Evolutionary conservation across 2,888 invertebrate genomes (phyloP).

Genomic region (Conomelus anceps): DNA sequence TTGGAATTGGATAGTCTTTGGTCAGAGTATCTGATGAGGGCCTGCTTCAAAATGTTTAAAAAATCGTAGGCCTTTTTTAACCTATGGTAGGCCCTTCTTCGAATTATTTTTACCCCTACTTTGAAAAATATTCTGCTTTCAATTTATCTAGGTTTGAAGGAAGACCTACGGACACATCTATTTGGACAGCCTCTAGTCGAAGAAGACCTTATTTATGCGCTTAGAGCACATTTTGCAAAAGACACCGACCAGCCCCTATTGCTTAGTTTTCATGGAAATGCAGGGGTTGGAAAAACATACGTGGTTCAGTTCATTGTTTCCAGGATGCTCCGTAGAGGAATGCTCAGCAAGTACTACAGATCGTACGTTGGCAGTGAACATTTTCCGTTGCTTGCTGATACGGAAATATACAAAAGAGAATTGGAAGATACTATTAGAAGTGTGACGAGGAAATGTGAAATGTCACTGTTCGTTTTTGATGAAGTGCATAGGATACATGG

Average conservation of each 20-base stretch:
- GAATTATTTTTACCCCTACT: not conserved
- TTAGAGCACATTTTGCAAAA: not conserved
- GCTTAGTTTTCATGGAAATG: slow-evolving; percentile 12
- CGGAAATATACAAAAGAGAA: not conserved
- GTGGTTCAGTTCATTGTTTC: slow-evolving; percentile 2
- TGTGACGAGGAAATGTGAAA: not conserved
- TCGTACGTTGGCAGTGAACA: slow-evolving; percentile 2
- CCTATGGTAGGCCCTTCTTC: too few species aligned
- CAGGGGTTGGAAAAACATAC: slow-evolving; percentile 12
- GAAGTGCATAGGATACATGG: not conserved
- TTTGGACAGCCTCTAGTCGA: slow-evolving; percentile 8
- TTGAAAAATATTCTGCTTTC: not conserved
- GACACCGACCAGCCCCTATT: not conserved
- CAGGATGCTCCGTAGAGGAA: not conserved
- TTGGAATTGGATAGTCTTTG: too few species aligned
- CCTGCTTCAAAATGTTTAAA: too few species aligned
- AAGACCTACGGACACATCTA: not conserved
- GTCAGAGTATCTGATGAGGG: too few species aligned
- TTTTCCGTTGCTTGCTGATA: not conserved
- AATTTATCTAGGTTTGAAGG: not conserved
- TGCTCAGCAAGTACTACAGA: not conserved
- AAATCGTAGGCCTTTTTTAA: too few species aligned
- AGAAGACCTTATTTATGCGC: not conserved
- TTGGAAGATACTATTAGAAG: not conserved
- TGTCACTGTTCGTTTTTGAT: slow-evolving; percentile 5